phyloP scores from a whole-genome alignment of 2,888 invertebrate species.

The Phengaris alcon region DNA sequence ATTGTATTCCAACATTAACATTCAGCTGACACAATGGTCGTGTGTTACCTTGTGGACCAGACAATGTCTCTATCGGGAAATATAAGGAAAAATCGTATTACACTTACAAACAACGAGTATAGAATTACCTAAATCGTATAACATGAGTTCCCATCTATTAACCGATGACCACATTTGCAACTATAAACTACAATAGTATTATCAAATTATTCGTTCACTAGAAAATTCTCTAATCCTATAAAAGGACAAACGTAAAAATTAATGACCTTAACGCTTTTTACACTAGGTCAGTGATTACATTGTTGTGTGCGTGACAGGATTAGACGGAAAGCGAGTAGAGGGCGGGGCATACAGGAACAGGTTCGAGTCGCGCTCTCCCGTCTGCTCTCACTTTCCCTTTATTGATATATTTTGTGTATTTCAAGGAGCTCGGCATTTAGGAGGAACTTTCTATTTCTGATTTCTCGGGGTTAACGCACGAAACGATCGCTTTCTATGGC shows the following conservation, averaged over 20 bases:
- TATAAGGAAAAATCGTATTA: constrained; percentile 11
- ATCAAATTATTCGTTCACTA: background rate
- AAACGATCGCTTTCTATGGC: constrained; percentile 71
- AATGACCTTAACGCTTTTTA: constrained; percentile 14
- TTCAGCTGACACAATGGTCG: constrained; percentile 29
- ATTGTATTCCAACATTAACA: constrained; percentile 36
- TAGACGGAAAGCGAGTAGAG: constrained; percentile 39
- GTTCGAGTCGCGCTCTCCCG: constrained; percentile 53
- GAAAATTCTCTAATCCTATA: background rate
- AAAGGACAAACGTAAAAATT: background rate
- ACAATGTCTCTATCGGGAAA: background rate
- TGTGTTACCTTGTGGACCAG: constrained; percentile 6
- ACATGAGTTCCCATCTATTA: background rate
- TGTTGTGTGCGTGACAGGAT: constrained; percentile 36
- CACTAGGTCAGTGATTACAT: constrained; percentile 31
- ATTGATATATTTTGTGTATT: constrained; percentile 69
- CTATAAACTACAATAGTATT: background rate
- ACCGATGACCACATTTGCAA: background rate
- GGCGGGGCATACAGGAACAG: constrained; percentile 53
- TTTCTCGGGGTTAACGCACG: constrained; percentile 72
- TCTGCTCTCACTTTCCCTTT: constrained; percentile 72
- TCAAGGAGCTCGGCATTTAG: constrained; percentile 69
- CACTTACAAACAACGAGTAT: background rate
- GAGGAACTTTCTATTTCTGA: constrained; percentile 78
- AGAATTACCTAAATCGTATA: background rate